A percentile compares a stretch with the other conserved stretches of the same genome.
Evolutionary conservation across 2,888 invertebrate genomes (phyloP).

Genomic region (Drosophila phalerata): DNA sequence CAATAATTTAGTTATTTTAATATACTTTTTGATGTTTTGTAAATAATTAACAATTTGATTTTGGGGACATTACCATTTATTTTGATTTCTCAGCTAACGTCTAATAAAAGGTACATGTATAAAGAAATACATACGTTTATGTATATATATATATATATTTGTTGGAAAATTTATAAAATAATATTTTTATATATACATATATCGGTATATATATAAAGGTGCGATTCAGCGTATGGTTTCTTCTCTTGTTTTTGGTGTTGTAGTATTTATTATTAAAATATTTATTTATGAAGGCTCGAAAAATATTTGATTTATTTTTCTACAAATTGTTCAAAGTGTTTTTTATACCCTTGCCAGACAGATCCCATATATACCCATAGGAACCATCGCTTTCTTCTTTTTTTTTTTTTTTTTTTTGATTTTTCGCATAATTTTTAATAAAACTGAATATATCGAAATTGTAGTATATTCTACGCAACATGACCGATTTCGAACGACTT

Average conservation of each 20-base stretch:
- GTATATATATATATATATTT: slow-evolving; percentile 50
- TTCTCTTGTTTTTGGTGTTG: background rate
- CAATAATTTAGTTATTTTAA: background rate
- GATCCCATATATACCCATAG: background rate
- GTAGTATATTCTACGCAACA: background rate
- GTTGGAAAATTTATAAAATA: slow-evolving; percentile 58
- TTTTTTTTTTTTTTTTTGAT: no score
- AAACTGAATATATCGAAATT: background rate
- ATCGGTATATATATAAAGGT: slow-evolving; percentile 38
- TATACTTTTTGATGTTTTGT: background rate
- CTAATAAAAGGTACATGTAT: slow-evolving; percentile 64
- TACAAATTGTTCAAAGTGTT: slow-evolving; percentile 23
- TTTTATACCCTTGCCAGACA: background rate
- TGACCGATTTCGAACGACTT: background rate
- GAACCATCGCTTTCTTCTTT: background rate
- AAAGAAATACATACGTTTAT: slow-evolving; percentile 52
- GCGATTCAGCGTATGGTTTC: slow-evolving; percentile 49
- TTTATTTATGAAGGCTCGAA: slow-evolving; percentile 46
- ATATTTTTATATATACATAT: slow-evolving; percentile 19
- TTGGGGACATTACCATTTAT: slow-evolving; percentile 63
- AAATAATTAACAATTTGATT: slow-evolving; percentile 8
- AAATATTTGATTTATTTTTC: slow-evolving; percentile 56
- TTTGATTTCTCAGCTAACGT: slow-evolving; percentile 63
- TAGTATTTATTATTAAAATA: slow-evolving; percentile 7
- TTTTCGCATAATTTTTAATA: no score